Evolutionary conservation across 1,140 invertebrate species (phyloP).

Genomic region (Drosophila biarmipes): DNA sequence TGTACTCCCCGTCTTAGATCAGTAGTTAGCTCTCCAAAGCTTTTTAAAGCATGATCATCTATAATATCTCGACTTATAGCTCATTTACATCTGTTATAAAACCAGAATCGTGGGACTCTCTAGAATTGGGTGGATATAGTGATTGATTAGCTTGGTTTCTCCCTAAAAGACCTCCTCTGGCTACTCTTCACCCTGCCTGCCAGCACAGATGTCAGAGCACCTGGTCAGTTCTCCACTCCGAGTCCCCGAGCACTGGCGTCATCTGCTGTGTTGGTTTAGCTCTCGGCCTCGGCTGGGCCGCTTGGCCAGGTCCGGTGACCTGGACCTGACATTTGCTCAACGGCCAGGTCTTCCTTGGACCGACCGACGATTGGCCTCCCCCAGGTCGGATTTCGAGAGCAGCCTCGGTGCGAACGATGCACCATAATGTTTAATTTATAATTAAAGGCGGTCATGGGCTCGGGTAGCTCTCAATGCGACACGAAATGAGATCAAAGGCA

Average conservation of each 20-base stretch:
- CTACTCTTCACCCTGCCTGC: neutral
- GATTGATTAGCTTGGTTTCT: no score
- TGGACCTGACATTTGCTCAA: slow-evolving; percentile 62
- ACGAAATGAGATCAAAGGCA: slow-evolving; percentile 12
- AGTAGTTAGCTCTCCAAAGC: no score
- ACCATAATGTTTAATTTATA: slow-evolving; percentile 61
- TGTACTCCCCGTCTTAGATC: neutral
- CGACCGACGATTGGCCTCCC: slow-evolving; percentile 4
- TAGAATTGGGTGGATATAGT: no score
- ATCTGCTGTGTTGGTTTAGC: slow-evolving; percentile 53
- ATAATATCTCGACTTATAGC: no score
- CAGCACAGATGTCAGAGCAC: neutral
- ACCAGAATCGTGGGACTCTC: no score
- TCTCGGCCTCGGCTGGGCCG: slow-evolving; percentile 45
- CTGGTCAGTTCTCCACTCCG: neutral
- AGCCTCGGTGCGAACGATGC: slow-evolving; percentile 15
- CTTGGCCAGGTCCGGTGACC: slow-evolving; percentile 32
- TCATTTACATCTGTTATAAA: no score
- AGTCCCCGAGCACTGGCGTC: slow-evolving; percentile 30
- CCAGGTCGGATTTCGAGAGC: slow-evolving; percentile 15
- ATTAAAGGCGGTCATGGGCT: slow-evolving; percentile 44
- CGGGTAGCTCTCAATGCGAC: slow-evolving; percentile 7
- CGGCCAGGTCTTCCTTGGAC: slow-evolving; percentile 10
- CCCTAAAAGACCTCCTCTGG: neutral
- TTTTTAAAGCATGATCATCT: no score